A percentile compares a stretch with the other conserved stretches of the same genome.
These are phyloP conservation scores for Tupaia chinensis DNA, from an alignment of 2,113 vertebrate genomes.

Conservation along the genomic window DNA sequence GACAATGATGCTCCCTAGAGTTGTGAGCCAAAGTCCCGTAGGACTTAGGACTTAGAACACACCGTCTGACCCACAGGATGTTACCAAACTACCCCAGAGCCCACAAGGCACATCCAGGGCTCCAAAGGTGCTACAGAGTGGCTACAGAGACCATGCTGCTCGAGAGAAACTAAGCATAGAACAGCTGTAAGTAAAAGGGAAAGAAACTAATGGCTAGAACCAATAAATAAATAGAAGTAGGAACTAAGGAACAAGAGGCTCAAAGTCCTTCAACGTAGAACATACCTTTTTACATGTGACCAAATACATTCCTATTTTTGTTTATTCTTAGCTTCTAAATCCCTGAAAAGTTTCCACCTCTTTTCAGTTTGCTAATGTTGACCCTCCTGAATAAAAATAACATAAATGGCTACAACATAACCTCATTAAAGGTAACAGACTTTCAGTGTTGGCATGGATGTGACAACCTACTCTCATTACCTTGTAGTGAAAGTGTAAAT, in stretches of 20 bases:
- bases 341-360: not conserved
- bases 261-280: slow-evolving; percentile 36
- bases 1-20: not conserved
- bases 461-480: not conserved
- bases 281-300: not conserved
- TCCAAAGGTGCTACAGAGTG: too few species aligned
- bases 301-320: slow-evolving; percentile 37
- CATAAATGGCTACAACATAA: not conserved
- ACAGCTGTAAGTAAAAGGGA: not conserved
- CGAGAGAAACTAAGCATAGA: not conserved
- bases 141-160: not conserved
- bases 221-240: slow-evolving; percentile 34
- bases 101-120: not conserved
- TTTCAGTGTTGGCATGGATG: not conserved
- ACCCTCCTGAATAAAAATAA: slow-evolving; percentile 35
- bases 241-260: not conserved
- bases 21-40: not conserved
- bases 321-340: slow-evolving; percentile 43
- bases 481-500: not conserved
- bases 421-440: not conserved
- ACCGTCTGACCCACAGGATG: not conserved
- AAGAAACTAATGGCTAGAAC: slow-evolving; percentile 31
- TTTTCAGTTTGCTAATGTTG: slow-evolving; percentile 31
- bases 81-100: not conserved
- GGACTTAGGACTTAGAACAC: not conserved